Evolutionary conservation across 2,113 vertebrate genomes (phyloP), one percentile per base, ranked within the genome.

Genomic region (Pipra filicauda): DNA sequence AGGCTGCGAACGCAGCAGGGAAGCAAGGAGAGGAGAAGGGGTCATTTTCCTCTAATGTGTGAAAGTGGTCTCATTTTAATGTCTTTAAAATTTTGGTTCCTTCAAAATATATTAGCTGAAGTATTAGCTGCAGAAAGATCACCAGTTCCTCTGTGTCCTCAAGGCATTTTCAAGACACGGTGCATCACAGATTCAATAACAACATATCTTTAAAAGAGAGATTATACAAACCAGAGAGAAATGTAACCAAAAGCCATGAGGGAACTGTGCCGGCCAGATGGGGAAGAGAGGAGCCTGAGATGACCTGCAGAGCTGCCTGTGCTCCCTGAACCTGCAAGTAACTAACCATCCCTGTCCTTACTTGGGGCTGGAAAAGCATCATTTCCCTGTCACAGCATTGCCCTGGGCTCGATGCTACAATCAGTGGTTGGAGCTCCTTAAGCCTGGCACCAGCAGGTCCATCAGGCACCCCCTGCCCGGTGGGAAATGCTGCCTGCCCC

Each of bases 321-420:
- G n/a, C 46, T 64, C 75, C 12, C n/a, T 54, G 69, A 58, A 52
- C 28, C 8, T 44, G 58, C n/a, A 21, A 35, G 37, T 30, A 35
- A 80, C 55, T 49, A 77, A 44, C 9, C 43, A 48, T 13, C 48
- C 46, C 54, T 76, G 41, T 2, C 8, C n/a, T 64, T n/a, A 8
- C 8, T 1, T 8, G 37, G n/a, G 54, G 49, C 49, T 18, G 15
- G 28, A 43, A 26, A 75, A 83, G 21, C 8, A 46, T 33, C 12
- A 19, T 21, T 70, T 82, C 44, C 46, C 51, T 3, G 2, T 43
- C 48, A 5, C 20, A 62, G n/a, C 5, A 0, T 12, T 58, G 8
- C 39, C 41, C 28, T 0, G 0, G 51, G 39, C 46, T 78, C 1
- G 1, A 14, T 41, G 41, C 24, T 46, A 4, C 33, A n/a, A 0